These are phyloP conservation scores for Ptychochromis oligacanthus DNA, from an alignment of 2,113 vertebrate genomes.

Conservation along the genomic window DNA sequence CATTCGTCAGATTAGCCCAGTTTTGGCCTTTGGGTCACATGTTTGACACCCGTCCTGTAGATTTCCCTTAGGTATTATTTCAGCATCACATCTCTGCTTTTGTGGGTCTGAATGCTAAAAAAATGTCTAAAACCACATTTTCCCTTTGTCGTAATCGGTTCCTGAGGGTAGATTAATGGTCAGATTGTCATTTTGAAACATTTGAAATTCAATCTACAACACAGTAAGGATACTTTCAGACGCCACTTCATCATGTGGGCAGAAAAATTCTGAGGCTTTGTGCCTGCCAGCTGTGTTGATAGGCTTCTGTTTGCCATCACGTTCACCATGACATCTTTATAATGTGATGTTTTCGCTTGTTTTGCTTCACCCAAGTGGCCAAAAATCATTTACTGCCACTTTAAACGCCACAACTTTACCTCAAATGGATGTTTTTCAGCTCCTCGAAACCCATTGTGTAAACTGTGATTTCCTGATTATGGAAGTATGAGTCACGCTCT, in stretches of 20 bases:
- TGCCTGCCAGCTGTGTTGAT: not conserved
- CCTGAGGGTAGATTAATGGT: not conserved
- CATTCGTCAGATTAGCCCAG: not conserved
- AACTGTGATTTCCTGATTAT: not conserved
- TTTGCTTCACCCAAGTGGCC: not conserved
- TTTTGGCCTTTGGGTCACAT: not conserved
- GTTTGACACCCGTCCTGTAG: not conserved
- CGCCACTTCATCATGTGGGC: not conserved
- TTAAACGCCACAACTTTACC: not conserved
- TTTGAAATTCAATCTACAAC: not conserved
- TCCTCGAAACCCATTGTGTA: not conserved
- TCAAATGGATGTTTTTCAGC: not conserved
- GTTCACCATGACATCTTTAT: not conserved
- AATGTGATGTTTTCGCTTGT: not conserved
- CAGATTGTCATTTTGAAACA: not conserved
- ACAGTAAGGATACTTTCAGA: not conserved
- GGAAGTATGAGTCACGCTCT: constrained; percentile 6
- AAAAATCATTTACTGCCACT: not conserved
- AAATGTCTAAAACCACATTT: not conserved
- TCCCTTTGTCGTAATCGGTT: not conserved
- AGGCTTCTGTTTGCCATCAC: not conserved
- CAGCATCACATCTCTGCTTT: not conserved
- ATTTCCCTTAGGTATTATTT: not conserved
- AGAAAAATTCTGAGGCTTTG: not conserved
- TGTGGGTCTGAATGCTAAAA: not conserved